Base-by-base conservation (phyloP, 2,888 invertebrate species). In the Brassicogethes aeneus region DNA sequence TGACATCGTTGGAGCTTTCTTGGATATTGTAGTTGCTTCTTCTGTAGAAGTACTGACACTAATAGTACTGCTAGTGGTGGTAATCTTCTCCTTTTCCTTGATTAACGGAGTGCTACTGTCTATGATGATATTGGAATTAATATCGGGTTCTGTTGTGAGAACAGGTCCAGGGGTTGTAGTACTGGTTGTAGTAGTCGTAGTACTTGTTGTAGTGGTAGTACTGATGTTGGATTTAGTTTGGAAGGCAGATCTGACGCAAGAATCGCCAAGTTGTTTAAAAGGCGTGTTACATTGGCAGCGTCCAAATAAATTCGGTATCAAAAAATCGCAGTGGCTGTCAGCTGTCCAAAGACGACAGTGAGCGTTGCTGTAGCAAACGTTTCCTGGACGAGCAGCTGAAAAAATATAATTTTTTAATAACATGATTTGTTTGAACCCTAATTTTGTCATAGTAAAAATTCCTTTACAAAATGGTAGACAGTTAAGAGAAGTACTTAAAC, bases 271-370 rank as follows among this genome's bases (percentile, higher is more conserved):
- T 68, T 80, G 80, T 45, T 74, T 73, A 51, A 76, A 75, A 31
- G 79, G 79, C 7, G 78, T 66, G 52, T 82, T 81, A 62, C 92
- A 92, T 45, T 85, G 81, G 59, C 92, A 93, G 58, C 88, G 78
- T 36, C 92, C 92, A 61, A 91, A 90, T 8, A 92, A 76, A 64
- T 90, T 87, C 16, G 89, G 88, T 52, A 93, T 89, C 38, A 90
- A 76, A 64, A 87, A 92, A 66, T 90, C 89, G 59, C 92, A 93
- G 59, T 88, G 85, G 48, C 87, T 87, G 60, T 85, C 81, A 46
- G 75, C 76, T 55, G 87, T 86, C 77, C 84, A 87, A 58, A 91
- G 75, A 45, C 82, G 80, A 64, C 92, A 93, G 65, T 92, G 92
- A 45, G 85, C 83, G 64, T 91, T 86, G 60, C 86, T 89, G 69